phyloP scores from a whole-genome alignment of 2,888 invertebrate genomes.

The Caenorhabditis sulstoni region DNA sequence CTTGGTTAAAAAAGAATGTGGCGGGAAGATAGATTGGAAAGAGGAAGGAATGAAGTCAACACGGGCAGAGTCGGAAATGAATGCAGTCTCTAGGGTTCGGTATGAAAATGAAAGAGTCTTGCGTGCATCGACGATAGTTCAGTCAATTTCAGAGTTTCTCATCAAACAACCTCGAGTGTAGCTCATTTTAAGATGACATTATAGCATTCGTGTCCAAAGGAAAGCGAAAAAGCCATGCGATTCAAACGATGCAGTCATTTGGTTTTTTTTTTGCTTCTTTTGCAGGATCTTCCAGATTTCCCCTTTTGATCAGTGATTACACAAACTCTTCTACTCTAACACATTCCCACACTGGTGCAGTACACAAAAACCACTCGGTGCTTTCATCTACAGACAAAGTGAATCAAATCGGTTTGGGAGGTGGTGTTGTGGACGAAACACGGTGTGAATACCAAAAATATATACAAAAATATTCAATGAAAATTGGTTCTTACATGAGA shows the following conservation, averaged over 20 bases:
- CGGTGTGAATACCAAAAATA: slow-evolving; percentile 35
- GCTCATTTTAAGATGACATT: not conserved
- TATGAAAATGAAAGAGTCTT: not conserved
- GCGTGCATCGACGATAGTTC: not conserved
- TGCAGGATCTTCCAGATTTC: slow-evolving; percentile 19
- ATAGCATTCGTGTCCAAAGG: slow-evolving; percentile 31
- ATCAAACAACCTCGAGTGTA: slow-evolving; percentile 29
- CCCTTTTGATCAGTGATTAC: slow-evolving; percentile 4
- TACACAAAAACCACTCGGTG: slow-evolving; percentile 24
- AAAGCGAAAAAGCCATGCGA: slow-evolving; percentile 48
- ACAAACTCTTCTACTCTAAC: slow-evolving; percentile 16
- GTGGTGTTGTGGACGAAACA: slow-evolving; percentile 54
- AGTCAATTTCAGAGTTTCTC: not conserved
- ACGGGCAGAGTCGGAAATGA: too few species aligned
- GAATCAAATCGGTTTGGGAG: slow-evolving; percentile 5
- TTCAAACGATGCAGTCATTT: slow-evolving; percentile 24
- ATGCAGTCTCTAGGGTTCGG: too few species aligned
- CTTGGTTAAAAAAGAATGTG: slow-evolving; percentile 29
- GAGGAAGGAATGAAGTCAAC: not conserved
- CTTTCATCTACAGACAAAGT: slow-evolving; percentile 11
- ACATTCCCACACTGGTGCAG: slow-evolving; percentile 43
- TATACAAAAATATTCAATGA: slow-evolving; percentile 44
- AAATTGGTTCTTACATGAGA: slow-evolving; percentile 77
- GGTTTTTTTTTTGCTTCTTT: not conserved
- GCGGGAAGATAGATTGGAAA: slow-evolving; percentile 46